Conservation (phyloP, 1,140 invertebrate species). For the Zaprionus taronus region DNA sequence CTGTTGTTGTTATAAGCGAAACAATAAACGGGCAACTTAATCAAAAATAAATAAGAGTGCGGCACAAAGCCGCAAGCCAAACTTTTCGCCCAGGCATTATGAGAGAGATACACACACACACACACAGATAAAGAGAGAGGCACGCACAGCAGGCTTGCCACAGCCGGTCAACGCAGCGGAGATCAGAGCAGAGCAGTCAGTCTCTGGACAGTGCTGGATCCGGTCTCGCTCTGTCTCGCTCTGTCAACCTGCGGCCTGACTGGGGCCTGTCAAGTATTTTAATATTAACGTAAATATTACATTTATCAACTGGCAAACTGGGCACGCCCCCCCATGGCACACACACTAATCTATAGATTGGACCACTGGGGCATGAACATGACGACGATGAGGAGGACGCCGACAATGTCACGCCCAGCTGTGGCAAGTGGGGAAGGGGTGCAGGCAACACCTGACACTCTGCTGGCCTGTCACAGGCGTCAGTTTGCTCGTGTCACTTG, state of each 20-base stretch:
- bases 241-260: slow-evolving; percentile 3
- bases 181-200: not conserved
- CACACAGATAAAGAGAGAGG: not conserved
- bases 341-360: slow-evolving; percentile 21
- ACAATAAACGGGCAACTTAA: slow-evolving; percentile 47
- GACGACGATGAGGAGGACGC: not conserved
- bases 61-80: slow-evolving; percentile 35
- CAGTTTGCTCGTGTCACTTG: slow-evolving; percentile 23
- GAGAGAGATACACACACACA: not conserved
- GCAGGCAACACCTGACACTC: not conserved
- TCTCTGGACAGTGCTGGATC: slow-evolving; percentile 17
- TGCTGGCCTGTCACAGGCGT: slow-evolving; percentile 12
- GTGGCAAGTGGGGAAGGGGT: slow-evolving; percentile 5
- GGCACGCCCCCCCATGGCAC: not conserved
- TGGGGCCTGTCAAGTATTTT: slow-evolving; percentile 49
- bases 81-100: slow-evolving; percentile 31
- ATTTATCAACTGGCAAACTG: slow-evolving; percentile 50
- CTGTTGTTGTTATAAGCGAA: slow-evolving; percentile 17
- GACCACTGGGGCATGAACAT: not conserved
- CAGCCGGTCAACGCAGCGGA: slow-evolving; percentile 8
- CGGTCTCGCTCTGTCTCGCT: slow-evolving; percentile 21
- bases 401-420: slow-evolving; percentile 39
- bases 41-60: slow-evolving; percentile 40
- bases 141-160: slow-evolving; percentile 5
- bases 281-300: slow-evolving; percentile 60